Evolutionary conservation across 2,113 vertebrate species (phyloP), one percentile per base, ranked within the genome.

Genomic region (Thalassarche chlororhynchos): DNA sequence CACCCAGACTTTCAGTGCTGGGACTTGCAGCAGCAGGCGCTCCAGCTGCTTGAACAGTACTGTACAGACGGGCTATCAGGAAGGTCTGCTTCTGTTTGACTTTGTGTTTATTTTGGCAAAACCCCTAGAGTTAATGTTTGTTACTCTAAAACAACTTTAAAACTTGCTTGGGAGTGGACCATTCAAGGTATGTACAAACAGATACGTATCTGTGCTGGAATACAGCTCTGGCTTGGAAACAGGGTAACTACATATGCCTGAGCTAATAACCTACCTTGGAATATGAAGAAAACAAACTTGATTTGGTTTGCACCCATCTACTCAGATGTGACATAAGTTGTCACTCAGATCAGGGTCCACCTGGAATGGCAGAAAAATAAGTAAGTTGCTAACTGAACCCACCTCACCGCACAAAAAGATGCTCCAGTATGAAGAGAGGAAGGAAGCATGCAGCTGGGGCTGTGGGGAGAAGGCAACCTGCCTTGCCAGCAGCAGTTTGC

Each of bases 41-140:
- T 87, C 42, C 74, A 90, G 61, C 38, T 91, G n/a, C 74, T 91
- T 93, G 94, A 96, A 88, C 66, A 86, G 58, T 18, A 36, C 49
- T 52, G 20, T 62, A 58, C 34, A 82, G 40, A 20, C 5, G 0
- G 1, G 68, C 31, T 95, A 86, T 91, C 78, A 34, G 42, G 28
- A 93, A 91, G 62, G 78, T 42, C 93, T 83, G 29, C 34, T 94
- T 72, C 81, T 93, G 44, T 94, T 96, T 83, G 79, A 89, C 93
- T 94, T 94, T 83, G 51, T 90, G 80, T 95, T 97, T 98, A 46
- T 93, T 95, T 98, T 97, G 95, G 90, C 90, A 96, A 93, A 83
- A 5, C 9, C 42, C 70, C 25, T 84, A 34, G 31, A 94, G 46
- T 52, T 96, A 76, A 92, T 80, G 76, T 93, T 96, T 98, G 80